Percentiles rank a stretch among this genome's conserved stretches.
Conservation (phyloP, 1,140 invertebrate genomes). For the Drosophila baimaii region DNA sequence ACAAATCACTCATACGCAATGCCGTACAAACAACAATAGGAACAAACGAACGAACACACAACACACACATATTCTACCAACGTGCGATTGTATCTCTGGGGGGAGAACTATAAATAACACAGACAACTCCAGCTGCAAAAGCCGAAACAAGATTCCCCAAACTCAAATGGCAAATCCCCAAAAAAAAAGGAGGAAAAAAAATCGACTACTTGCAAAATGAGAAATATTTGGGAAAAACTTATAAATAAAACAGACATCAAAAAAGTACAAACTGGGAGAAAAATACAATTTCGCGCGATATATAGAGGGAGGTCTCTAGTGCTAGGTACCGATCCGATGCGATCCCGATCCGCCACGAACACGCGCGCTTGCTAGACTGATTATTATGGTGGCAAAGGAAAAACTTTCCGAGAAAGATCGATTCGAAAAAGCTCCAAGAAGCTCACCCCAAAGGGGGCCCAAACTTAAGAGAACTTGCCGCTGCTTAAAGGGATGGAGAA, state of each 20-base stretch:
- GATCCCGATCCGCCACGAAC: conserved; percentile 43
- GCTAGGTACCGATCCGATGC: conserved; percentile 25
- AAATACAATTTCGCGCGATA: conserved; percentile 33
- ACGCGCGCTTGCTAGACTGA: conserved; percentile 64
- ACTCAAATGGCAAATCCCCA: conserved; percentile 64
- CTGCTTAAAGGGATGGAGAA: conserved; percentile 9
- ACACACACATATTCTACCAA: conserved; percentile 26
- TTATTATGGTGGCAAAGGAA: conserved; percentile 56
- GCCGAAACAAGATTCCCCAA: conserved; percentile 41
- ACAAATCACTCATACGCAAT: conserved; percentile 80
- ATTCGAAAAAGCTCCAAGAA: conserved; percentile 59
- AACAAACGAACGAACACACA: no score
- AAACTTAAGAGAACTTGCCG: conserved; percentile 42
- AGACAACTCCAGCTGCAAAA: conserved; percentile 58
- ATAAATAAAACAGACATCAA: conserved; percentile 64
- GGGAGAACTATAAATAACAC: conserved; percentile 68
- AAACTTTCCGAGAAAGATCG: conserved; percentile 59
- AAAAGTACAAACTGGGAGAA: conserved; percentile 37
- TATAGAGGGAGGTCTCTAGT: conserved; percentile 5
- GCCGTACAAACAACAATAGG: conserved; percentile 74
- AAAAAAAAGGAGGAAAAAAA: conserved; percentile 18
- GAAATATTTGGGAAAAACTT: conserved; percentile 48
- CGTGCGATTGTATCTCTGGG: conserved; percentile 26
- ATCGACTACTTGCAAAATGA: conserved; percentile 30
- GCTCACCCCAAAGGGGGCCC: conserved; percentile 29